Evolutionary conservation across 2,113 vertebrate species (phyloP), one percentile per base, ranked within the genome.

Genomic region (Onychorhynchus coronatus): DNA sequence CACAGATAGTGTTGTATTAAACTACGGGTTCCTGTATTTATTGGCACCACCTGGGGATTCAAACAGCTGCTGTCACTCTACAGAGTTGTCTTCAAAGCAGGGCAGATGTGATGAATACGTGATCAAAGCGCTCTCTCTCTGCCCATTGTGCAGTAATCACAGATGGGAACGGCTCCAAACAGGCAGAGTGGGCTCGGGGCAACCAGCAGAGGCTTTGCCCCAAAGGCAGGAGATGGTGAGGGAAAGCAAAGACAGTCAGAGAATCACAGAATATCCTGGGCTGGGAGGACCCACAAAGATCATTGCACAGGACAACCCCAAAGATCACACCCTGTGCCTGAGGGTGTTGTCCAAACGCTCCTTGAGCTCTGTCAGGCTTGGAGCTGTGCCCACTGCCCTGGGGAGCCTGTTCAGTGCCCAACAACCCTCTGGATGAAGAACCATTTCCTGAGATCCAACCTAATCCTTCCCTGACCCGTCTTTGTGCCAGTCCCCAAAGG

Each of bases 221-320:
- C 44, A 14, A 5, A 0, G 30, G 39, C n/a, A 49, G 73, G 21
- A 59, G 33, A 35, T 2, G 5, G 25, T 1, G 0, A 0, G 7
- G 82, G 46, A 39, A 33, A 62, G 39, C 42, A 80, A 68, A 84
- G 21, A 15, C 61, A 22, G 30, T 18, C 62, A 28, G 7, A 31
- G 72, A 70, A 49, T 42, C 15, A 55, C 20, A 42, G 63, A 70
- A 56, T 49, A 42, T 9, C 79, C 63, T 76, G 30, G 23, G 4
- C 63, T 62, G 63, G 47, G 25, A 62, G 46, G 46, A 24, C 12
- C 8, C 46, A 39, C 24, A 14, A 2, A 46, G 46, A 18, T 47
- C 62, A 27, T 2, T 68, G 47, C 30, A 35, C 55, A 47, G 52
- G 5, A 31, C 16, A 39, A 1, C 21, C 41, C 63, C 63, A 70